Conservation (phyloP, 2,113 vertebrate species). For the Xiphophorus maculatus region DNA sequence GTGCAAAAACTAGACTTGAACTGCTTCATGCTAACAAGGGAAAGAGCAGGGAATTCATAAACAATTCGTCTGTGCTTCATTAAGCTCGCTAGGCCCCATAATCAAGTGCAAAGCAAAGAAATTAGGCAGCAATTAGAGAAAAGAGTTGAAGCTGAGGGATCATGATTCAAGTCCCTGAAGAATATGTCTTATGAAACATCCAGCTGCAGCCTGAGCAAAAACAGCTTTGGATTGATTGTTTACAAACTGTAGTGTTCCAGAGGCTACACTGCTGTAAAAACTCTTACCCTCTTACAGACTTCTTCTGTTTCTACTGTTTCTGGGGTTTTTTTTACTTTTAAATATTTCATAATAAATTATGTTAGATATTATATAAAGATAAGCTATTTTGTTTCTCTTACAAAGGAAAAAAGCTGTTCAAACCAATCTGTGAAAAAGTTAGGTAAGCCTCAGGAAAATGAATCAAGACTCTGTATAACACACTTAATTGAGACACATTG, state of each 20-base stretch:
- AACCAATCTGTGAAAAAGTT: too few relatives aligned
- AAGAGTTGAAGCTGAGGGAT: constrained; percentile 61
- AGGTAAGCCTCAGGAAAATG: too few relatives aligned
- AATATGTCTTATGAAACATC: constrained; percentile 58
- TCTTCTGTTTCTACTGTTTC: neutral
- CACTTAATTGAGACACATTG: too few relatives aligned
- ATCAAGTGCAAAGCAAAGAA: constrained; percentile 68
- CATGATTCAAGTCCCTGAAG: constrained; percentile 62
- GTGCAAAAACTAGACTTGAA: constrained; percentile 13
- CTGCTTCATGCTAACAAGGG: constrained; percentile 17
- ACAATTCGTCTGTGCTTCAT: constrained; percentile 70
- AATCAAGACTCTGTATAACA: too few relatives aligned
- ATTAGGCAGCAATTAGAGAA: constrained; percentile 76
- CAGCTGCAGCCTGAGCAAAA: constrained; percentile 43
- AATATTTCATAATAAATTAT: too few relatives aligned
- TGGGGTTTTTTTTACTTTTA: too few relatives aligned
- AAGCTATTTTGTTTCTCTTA: too few relatives aligned
- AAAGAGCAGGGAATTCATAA: constrained; percentile 57
- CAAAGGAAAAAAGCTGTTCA: too few relatives aligned
- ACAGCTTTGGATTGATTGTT: constrained; percentile 43
- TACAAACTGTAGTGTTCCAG: constrained; percentile 33
- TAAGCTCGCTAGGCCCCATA: constrained; percentile 63
- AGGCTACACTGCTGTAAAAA: constrained; percentile 21
- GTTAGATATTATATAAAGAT: too few relatives aligned
- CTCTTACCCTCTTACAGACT: neutral